Evolutionary conservation across 2,888 invertebrate species (phyloP), one percentile per base, ranked within the genome.

Genomic region (Ophion ellenae): DNA sequence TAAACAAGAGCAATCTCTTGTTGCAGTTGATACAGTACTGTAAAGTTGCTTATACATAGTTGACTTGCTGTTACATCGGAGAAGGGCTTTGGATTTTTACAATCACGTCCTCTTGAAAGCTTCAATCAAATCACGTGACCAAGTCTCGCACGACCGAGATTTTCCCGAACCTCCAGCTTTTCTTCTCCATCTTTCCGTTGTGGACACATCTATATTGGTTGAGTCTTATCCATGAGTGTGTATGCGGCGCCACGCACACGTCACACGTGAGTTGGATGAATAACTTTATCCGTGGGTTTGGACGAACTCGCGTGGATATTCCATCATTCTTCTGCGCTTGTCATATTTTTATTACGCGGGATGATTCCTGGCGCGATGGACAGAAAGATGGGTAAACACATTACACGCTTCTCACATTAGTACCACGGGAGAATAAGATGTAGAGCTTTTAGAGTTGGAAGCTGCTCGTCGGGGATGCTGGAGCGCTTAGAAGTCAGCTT

Each of bases 351-450:
- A 91, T 92, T 90, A 91, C 87, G 53, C 53, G 70, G 69, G 20
- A 24, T 28, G n/a, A 40, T 28, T 40, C 63, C 57, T 64, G 77
- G 53, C 59, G 32, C 11, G 63, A 53, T 32, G 63, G 70, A 57
- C n/a, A 57, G 59, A 75, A 78, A 84, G 86, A 67, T 85, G 59
- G 71, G 88, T 86, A 89, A 90, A 90, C 88, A 90, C 90, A 89
- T 90, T 91, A 91, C 90, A 90, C 87, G 89, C 83, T 90, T 90
- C 88, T 89, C 89, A 88, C 89, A 90, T 91, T 91, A 91, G 85
- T 53, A 71, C 53, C 69, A 59, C 45, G 77, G 71, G 67, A 57
- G 63, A 76, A 81, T 64, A 63, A 64, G 67, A 53, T 24, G 47
- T 59, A 73, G 67, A 63, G 61, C 40, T 47, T 59, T 14, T 10